Evolutionary conservation across 2,113 vertebrate species (phyloP).

Genomic region (Cnemophilus loriae): DNA sequence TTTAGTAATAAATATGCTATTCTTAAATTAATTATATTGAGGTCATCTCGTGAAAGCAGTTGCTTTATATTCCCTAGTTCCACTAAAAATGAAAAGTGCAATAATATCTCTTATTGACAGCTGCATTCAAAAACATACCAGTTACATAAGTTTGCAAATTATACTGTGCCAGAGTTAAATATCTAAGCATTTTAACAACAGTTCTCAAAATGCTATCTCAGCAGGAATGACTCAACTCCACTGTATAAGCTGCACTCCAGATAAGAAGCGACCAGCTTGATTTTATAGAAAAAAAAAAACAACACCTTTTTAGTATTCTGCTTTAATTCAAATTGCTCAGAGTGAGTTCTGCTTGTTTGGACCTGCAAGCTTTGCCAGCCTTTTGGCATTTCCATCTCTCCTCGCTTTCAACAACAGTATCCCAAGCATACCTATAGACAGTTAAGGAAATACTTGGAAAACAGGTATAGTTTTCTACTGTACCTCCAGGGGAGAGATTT

Average conservation of each 20-base stretch:
- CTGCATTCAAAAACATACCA: slow-evolving; percentile 56
- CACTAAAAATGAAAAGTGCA: slow-evolving; percentile 20
- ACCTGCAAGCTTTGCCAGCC: slow-evolving; percentile 17
- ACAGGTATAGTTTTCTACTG: background rate
- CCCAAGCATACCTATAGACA: background rate
- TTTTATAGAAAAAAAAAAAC: background rate
- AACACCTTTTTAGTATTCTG: background rate
- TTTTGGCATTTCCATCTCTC: slow-evolving; percentile 5
- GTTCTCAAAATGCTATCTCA: slow-evolving; percentile 53
- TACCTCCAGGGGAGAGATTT: background rate
- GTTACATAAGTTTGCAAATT: slow-evolving; percentile 65
- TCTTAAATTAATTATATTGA: background rate
- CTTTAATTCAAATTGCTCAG: slow-evolving; percentile 17
- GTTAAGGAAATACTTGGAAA: background rate
- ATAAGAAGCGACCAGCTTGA: slow-evolving; percentile 38
- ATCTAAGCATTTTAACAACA: slow-evolving; percentile 48
- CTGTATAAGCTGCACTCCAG: background rate
- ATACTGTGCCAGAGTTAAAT: slow-evolving; percentile 37
- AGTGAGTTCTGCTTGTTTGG: slow-evolving; percentile 41
- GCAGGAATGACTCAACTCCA: slow-evolving; percentile 46
- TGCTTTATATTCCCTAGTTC: background rate
- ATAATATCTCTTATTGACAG: slow-evolving; percentile 50
- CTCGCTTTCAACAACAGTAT: background rate
- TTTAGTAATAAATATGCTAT: background rate
- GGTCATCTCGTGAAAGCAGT: background rate